phyloP scores from a whole-genome alignment of 2,888 invertebrate genomes.

The Oasisia sp. region DNA sequence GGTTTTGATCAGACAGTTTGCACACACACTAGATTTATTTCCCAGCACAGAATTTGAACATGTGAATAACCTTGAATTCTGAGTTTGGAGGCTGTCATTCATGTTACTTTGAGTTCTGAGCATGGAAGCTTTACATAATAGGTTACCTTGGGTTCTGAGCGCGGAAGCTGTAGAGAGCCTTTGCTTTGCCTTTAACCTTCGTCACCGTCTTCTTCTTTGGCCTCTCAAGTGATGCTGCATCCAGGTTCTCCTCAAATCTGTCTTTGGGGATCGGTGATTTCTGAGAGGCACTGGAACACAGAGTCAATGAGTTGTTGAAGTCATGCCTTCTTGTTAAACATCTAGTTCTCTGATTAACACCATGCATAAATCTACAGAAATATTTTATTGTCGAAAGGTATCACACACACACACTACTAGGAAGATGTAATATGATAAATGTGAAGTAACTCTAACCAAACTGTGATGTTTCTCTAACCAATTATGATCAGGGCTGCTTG shows the following conservation, averaged over 20 bases:
- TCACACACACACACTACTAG: not conserved
- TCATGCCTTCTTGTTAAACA: not conserved
- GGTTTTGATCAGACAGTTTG: no score
- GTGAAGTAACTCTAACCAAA: no score
- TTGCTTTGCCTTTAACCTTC: conserved; percentile 72
- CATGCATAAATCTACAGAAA: not conserved
- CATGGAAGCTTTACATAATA: conserved; percentile 86
- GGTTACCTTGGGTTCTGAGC: conserved; percentile 76
- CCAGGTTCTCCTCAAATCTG: conserved; percentile 68
- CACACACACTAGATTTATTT: not conserved
- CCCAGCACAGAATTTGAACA: no score
- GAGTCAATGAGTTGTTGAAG: not conserved
- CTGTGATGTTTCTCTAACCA: no score
- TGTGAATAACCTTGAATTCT: conserved; percentile 71
- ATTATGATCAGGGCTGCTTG: no score
- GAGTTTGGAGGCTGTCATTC: conserved; percentile 85
- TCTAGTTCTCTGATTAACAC: no score
- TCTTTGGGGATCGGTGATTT: conserved; percentile 94
- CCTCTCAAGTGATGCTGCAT: conserved; percentile 23
- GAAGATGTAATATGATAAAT: no score
- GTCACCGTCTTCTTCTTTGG: conserved; percentile 46
- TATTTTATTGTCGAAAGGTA: not conserved
- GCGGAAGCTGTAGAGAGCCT: conserved; percentile 90
- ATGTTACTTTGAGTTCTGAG: conserved; percentile 74
- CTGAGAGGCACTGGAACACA: conserved; percentile 41